Evolutionary conservation across 35 echinoderm and acorn worm genomes (phyloP).

Genomic region (Ptychodera flava): DNA sequence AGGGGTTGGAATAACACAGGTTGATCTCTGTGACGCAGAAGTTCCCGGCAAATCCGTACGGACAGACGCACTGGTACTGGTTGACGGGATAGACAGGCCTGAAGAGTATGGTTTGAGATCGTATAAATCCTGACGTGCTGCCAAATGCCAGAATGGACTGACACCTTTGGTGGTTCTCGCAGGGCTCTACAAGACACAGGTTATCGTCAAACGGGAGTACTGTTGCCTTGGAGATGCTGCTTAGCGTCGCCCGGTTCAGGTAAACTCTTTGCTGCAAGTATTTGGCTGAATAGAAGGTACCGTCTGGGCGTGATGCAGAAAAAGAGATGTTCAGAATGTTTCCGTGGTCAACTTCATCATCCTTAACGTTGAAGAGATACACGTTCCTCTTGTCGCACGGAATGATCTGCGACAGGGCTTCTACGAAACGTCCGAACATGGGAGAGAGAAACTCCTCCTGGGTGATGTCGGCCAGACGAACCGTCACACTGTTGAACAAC

Average conservation of each 20-base stretch:
- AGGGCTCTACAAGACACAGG: slow-evolving; percentile 87
- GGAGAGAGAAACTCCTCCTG: slow-evolving; percentile 53
- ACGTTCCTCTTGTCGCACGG: slow-evolving; percentile 59
- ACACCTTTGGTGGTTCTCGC: slow-evolving; percentile 61
- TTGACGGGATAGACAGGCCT: slow-evolving; percentile 87
- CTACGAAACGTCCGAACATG: slow-evolving; percentile 61
- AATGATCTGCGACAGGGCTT: slow-evolving; percentile 73
- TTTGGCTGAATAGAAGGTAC: slow-evolving; percentile 75
- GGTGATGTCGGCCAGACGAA: slow-evolving; percentile 68
- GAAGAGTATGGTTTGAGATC: slow-evolving; percentile 78
- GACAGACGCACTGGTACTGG: slow-evolving; percentile 90
- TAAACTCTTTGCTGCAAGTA: slow-evolving; percentile 89
- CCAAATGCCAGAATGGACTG: slow-evolving; percentile 73
- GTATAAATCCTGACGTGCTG: slow-evolving; percentile 65
- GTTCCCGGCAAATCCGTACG: slow-evolving; percentile 88
- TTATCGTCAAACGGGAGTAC: slow-evolving; percentile 95
- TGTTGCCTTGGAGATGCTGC: slow-evolving; percentile 45
- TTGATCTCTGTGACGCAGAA: slow-evolving; percentile 96
- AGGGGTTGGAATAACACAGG: slow-evolving; percentile 96
- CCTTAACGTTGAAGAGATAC: slow-evolving; percentile 74
- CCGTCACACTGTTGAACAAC: slow-evolving; percentile 75
- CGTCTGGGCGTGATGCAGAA: slow-evolving; percentile 63
- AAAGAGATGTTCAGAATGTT: slow-evolving; percentile 83
- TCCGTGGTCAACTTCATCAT: slow-evolving; percentile 18
- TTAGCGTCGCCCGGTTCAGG: slow-evolving; percentile 53